These are phyloP conservation scores for Brachionus rotundiformis DNA, from an alignment of 1,140 invertebrate genomes.

Conservation along the genomic window DNA sequence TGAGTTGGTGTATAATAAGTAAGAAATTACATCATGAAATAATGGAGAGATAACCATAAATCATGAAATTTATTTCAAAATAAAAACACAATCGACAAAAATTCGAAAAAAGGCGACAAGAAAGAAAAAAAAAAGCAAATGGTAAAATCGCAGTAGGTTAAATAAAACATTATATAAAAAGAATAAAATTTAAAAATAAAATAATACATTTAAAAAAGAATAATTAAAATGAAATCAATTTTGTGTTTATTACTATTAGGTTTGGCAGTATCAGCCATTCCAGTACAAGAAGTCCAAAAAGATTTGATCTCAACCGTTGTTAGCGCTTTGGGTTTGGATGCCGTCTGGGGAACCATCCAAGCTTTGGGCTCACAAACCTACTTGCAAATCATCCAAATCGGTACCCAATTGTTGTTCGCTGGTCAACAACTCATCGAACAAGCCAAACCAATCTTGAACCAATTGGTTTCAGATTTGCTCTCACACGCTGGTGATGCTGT, in stretches of 20 bases:
- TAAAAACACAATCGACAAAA: no score
- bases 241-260: background rate
- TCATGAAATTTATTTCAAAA: no score
- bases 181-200: no score
- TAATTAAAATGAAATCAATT: background rate
- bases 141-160: no score
- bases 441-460: conserved; percentile 18
- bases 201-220: no score
- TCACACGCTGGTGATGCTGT: conserved; percentile 23
- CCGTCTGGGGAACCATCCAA: background rate
- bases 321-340: background rate
- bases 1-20: no score
- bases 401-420: conserved; percentile 31
- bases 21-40: no score
- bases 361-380: background rate
- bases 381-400: background rate
- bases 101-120: no score
- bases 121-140: no score
- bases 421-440: conserved; percentile 13
- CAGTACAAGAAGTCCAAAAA: background rate
- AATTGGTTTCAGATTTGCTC: conserved; percentile 35
- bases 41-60: no score
- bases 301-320: background rate
- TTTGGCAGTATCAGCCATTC: background rate
- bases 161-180: no score